Percentiles rank a stretch among this genome's conserved stretches.
Evolutionary conservation across 2,888 invertebrate genomes (phyloP).

Genomic region (Ypsolopha scabrella): DNA sequence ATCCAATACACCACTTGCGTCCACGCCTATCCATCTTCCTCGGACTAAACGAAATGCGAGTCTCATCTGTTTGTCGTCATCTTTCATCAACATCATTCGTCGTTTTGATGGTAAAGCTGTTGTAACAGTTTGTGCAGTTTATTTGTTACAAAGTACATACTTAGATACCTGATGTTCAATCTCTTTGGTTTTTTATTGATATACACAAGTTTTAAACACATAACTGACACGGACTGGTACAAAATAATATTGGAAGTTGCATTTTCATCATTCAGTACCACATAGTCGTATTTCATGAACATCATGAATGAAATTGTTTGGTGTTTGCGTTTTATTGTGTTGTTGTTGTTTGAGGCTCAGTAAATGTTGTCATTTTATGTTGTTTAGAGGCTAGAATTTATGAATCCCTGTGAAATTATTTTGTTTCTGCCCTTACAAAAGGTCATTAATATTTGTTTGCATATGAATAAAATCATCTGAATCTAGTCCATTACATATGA

Average conservation of each 20-base stretch:
- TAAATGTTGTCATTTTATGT: slow-evolving; percentile 1
- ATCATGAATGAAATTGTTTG: background rate
- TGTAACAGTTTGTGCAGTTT: too few species aligned
- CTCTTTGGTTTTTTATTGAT: too few species aligned
- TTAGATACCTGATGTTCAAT: too few species aligned
- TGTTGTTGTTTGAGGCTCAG: background rate
- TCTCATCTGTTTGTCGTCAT: background rate
- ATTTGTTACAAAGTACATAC: too few species aligned
- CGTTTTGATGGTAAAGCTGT: background rate
- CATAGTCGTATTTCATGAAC: too few species aligned
- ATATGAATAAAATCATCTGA: background rate
- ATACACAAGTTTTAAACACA: too few species aligned
- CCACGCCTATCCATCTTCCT: slow-evolving; percentile 32
- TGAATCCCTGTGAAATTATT: background rate
- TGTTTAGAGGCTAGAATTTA: background rate
- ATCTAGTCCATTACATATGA: background rate
- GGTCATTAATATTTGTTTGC: background rate
- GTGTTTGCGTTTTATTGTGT: slow-evolving; percentile 1
- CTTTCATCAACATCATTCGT: background rate
- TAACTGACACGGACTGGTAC: too few species aligned
- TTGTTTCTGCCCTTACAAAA: background rate
- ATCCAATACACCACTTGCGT: slow-evolving; percentile 55
- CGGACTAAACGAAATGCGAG: background rate
- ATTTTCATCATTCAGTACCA: too few species aligned
- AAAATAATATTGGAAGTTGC: too few species aligned